Evolutionary conservation across 2,113 vertebrate genomes (phyloP).

Genomic region (Muntiacus reevesi): DNA sequence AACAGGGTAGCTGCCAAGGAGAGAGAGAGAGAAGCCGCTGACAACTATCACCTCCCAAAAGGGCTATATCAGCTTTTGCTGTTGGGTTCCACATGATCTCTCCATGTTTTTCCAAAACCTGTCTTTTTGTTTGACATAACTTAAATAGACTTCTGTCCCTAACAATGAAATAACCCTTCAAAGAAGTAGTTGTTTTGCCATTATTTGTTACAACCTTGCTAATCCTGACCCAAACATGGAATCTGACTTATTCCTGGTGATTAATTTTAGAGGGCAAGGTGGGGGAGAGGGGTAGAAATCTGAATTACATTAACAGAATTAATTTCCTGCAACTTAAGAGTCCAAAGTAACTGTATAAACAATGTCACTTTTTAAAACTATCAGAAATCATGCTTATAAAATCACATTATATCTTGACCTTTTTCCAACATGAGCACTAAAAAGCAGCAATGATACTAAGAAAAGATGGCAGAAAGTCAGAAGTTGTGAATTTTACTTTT

Average conservation of each 20-base stretch:
- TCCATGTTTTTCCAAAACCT: not conserved
- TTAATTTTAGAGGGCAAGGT: not conserved
- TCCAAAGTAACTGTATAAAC: not conserved
- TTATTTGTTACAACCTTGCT: not conserved
- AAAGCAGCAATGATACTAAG: not conserved
- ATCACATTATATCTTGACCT: not conserved
- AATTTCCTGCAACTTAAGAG: not conserved
- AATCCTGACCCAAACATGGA: not conserved
- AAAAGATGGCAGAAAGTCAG: not conserved
- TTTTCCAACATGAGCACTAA: not conserved
- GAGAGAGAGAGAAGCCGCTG: not conserved
- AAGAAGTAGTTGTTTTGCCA: not conserved
- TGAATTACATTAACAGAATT: not conserved
- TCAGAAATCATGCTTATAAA: slow-evolving; percentile 1
- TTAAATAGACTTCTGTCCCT: not conserved
- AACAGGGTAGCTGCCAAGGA: not conserved
- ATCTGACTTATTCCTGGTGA: not conserved
- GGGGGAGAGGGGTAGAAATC: not conserved
- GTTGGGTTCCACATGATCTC: not conserved
- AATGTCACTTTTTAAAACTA: not conserved
- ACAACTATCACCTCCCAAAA: not conserved
- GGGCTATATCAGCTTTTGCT: not conserved
- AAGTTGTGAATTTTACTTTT: not conserved
- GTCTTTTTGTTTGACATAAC: not conserved
- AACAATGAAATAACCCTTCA: not conserved